These are phyloP conservation scores for Lithophane socia DNA, from an alignment of 2,888 invertebrate genomes.

Conservation along the genomic window DNA sequence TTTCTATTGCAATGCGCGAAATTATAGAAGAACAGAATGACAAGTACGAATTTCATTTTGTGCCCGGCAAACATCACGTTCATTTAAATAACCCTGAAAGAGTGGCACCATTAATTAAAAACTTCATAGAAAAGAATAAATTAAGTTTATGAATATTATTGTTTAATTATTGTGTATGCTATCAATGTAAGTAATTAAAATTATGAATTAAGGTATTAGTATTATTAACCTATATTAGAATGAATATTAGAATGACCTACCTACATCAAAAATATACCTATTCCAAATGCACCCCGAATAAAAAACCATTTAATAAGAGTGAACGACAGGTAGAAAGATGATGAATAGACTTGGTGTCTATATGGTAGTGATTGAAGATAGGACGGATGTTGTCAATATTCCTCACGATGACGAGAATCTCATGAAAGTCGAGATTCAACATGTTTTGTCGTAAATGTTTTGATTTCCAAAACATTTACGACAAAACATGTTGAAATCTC, in stretches of 20 bases:
- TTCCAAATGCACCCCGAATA: neutral
- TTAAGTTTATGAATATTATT: slow-evolving; percentile 61
- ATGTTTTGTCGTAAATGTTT: no score
- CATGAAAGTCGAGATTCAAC: neutral
- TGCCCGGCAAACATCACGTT: slow-evolving; percentile 93
- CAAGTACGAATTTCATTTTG: slow-evolving; percentile 90
- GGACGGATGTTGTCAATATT: neutral
- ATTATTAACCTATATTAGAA: neutral
- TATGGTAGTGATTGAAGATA: neutral
- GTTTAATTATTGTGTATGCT: neutral
- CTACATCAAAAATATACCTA: no score
- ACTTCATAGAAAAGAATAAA: slow-evolving; percentile 88
- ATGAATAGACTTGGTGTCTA: neutral
- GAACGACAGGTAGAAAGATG: neutral
- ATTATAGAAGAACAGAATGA: slow-evolving; percentile 88
- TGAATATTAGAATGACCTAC: neutral
- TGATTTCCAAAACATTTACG: no score
- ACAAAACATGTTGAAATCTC: no score
- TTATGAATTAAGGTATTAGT: neutral
- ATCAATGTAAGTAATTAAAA: slow-evolving; percentile 7
- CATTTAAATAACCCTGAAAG: slow-evolving; percentile 93
- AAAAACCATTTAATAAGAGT: neutral
- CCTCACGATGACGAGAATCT: neutral
- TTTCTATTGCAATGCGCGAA: slow-evolving; percentile 89
- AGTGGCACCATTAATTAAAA: slow-evolving; percentile 89